Conservation (phyloP, 2,888 invertebrate genomes). For the Agrilus cyanescens region DNA sequence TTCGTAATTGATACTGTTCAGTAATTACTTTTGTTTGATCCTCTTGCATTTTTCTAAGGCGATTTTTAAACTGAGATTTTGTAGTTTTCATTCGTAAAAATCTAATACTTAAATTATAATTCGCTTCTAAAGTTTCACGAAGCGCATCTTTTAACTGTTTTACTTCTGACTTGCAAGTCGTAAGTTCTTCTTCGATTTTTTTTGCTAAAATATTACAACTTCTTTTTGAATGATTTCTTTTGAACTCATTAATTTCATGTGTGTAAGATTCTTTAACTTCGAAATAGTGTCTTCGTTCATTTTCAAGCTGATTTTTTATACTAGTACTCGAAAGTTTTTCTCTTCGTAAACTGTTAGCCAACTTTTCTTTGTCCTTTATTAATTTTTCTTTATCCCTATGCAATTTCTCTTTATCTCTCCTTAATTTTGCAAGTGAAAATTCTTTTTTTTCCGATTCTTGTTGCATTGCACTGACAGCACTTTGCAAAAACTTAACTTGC, state of each 20-base stretch:
- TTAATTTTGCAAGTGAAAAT: slow-evolving; percentile 35
- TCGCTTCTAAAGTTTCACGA: slow-evolving; percentile 32
- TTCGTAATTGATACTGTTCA: background rate
- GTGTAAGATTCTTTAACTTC: slow-evolving; percentile 43
- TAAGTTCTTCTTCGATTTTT: slow-evolving; percentile 26
- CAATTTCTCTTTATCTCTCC: slow-evolving; percentile 41
- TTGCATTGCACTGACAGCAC: slow-evolving; percentile 36
- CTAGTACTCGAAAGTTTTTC: slow-evolving; percentile 37
- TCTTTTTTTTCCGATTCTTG: slow-evolving; percentile 38
- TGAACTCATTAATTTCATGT: slow-evolving; percentile 37
- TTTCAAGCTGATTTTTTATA: slow-evolving; percentile 41
- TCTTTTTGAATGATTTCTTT: slow-evolving; percentile 25
- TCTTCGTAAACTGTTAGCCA: slow-evolving; percentile 38
- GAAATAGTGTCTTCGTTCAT: slow-evolving; percentile 42
- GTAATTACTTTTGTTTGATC: slow-evolving; percentile 26
- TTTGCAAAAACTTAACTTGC: slow-evolving; percentile 37
- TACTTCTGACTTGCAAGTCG: slow-evolving; percentile 28
- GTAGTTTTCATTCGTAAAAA: slow-evolving; percentile 35
- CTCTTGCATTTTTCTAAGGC: slow-evolving; percentile 25
- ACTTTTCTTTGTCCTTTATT: slow-evolving; percentile 40
- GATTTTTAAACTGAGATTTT: slow-evolving; percentile 28
- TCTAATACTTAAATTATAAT: slow-evolving; percentile 35
- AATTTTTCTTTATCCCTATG: slow-evolving; percentile 38
- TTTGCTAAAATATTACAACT: slow-evolving; percentile 23
- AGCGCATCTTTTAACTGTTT: slow-evolving; percentile 30